phyloP scores from a whole-genome alignment of 2,888 invertebrate species.

The Xanthia togata region DNA sequence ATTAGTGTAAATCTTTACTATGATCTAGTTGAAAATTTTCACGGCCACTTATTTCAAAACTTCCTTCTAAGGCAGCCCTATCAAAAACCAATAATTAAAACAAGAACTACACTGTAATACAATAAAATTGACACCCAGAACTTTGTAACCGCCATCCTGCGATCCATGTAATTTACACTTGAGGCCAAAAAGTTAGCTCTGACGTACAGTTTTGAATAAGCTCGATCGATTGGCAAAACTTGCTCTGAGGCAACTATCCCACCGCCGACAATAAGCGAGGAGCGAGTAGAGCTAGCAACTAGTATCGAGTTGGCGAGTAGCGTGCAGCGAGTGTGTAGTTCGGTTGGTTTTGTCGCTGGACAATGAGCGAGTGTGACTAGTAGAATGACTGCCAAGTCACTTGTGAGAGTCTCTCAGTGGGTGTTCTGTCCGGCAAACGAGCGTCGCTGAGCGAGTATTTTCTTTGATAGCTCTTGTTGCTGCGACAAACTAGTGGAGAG shows the following conservation, averaged over 20 bases:
- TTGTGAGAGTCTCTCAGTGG: neutral
- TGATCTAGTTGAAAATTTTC: too few species aligned
- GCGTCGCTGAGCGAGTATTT: neutral
- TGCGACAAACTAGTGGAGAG: neutral
- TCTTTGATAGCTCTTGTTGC: neutral
- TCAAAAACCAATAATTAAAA: neutral
- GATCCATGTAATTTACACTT: conserved; percentile 52
- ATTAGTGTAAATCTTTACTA: too few species aligned
- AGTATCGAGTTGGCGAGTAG: neutral
- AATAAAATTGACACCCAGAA: conserved; percentile 53
- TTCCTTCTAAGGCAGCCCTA: neutral
- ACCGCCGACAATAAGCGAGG: neutral
- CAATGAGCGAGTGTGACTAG: neutral
- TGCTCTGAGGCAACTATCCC: neutral
- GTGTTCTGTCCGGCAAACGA: neutral
- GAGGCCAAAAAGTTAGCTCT: conserved; percentile 52
- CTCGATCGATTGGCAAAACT: conserved; percentile 43
- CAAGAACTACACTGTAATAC: neutral
- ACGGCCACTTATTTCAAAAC: neutral
- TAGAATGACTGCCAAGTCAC: neutral
- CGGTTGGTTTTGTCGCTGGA: neutral
- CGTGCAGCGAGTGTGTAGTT: neutral
- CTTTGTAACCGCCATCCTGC: conserved; percentile 16
- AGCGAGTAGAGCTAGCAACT: neutral
- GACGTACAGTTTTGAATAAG: conserved; percentile 47